Evolutionary conservation across 2,797 vertebrate genomes (phyloP).

Genomic region (Dicrostonyx torquatus): DNA sequence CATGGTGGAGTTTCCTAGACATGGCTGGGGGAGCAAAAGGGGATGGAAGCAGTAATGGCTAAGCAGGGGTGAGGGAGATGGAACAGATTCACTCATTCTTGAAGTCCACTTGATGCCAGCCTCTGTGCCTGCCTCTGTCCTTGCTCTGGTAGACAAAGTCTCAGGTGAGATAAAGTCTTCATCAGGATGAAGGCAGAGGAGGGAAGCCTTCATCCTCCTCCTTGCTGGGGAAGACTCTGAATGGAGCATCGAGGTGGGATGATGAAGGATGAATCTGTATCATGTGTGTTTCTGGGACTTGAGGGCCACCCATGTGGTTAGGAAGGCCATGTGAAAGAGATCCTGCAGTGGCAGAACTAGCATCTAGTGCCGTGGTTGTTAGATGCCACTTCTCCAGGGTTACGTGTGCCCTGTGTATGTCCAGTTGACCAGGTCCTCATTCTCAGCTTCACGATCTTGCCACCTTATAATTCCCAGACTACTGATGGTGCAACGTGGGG

Average conservation of each 20-base stretch:
- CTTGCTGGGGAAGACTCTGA: neutral
- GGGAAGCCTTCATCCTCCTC: accelerated
- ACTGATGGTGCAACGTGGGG: neutral
- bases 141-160: neutral
- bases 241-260: neutral
- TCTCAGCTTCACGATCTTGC: neutral
- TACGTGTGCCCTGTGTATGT: neutral
- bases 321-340: neutral
- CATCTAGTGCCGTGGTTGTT: neutral
- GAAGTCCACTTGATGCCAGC: neutral
- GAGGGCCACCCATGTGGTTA: neutral
- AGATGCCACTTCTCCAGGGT: neutral
- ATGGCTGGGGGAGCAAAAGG: neutral
- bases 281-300: neutral
- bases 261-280: neutral
- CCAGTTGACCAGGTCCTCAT: neutral
- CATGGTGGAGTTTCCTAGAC: neutral
- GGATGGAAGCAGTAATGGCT: neutral
- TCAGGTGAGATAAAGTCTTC: neutral
- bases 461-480: neutral
- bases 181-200: neutral
- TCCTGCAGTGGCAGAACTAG: neutral
- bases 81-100: neutral
- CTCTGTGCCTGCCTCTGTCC: neutral
- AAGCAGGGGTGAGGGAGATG: neutral